Evolutionary conservation across 1,140 invertebrate genomes (phyloP), one percentile per base, ranked within the genome.

Genomic region (Psilanteris sp.): DNA sequence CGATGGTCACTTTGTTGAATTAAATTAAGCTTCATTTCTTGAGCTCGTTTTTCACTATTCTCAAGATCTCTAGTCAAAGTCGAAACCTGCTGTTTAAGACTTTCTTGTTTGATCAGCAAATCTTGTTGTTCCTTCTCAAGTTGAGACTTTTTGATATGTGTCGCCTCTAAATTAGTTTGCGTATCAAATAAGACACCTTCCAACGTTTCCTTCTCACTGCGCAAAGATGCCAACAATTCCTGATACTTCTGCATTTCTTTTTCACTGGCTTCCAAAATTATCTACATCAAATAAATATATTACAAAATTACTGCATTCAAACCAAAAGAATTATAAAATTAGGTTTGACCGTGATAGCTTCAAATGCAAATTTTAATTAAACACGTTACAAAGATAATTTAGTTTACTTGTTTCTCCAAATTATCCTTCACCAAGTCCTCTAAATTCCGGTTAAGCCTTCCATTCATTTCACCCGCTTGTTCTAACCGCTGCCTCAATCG

Each of bases 121-220:
- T 95, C 94, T 67, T 95, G 93, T 16, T 93, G 85, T 50, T 95
- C 94, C 31, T 93, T 92, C 73, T 95, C 94, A 5, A 95, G 79
- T 62, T 95, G 93, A 24, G 89, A 85, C 18, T 93, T 90, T 79
- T 92, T 93, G 11, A 90, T 90, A 31, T 95, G 93, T 0, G 92
- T 91, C 10, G 92, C 90, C 82, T 95, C 94, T 11, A 96, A 81
- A 80, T 93, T 93, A 13, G 92, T 94, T 78, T 94, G 93, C 0
- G 93, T 93, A 68, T 95, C 94, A 77, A 95, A 95, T 1, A 95
- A 85, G 6, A 95, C 92, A 4, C 93, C 93, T 84, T 96, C 94
- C 2, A 96, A 84, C 0, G 94, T 92, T 82, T 95, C 94, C 85
- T 96, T 96, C 81, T 96, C 94, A 1, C 91, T 92, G 6, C 94